These are phyloP conservation scores for Ericerus pela DNA, from an alignment of 1,140 invertebrate species.

Conservation along the genomic window DNA sequence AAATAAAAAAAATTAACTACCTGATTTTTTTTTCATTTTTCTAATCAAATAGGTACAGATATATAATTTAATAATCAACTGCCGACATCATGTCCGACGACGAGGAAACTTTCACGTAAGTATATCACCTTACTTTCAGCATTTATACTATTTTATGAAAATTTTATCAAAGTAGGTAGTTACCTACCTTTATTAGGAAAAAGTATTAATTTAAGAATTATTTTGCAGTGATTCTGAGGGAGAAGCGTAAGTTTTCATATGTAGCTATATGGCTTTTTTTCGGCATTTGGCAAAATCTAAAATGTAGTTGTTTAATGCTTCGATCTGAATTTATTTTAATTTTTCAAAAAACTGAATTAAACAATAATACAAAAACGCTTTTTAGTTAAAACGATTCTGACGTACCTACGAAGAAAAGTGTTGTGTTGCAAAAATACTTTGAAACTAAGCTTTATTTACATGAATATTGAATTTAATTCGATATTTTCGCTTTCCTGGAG, in stretches of 20 bases:
- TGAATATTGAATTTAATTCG: too few relatives aligned
- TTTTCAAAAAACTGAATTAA: background rate
- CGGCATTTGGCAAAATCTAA: background rate
- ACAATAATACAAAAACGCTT: background rate
- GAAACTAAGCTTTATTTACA: too few relatives aligned
- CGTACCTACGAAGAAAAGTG: background rate
- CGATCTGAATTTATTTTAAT: background rate
- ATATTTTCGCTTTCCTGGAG: too few relatives aligned
- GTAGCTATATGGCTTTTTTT: constrained; percentile 9
- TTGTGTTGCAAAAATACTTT: too few relatives aligned
- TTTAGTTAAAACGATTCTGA: background rate
- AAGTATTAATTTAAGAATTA: constrained; percentile 1
- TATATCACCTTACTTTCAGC: background rate
- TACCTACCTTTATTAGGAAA: background rate
- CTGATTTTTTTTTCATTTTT: background rate
- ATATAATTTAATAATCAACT: background rate
- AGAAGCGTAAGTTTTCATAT: constrained; percentile 23
- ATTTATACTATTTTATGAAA: background rate
- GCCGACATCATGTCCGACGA: constrained; percentile 16
- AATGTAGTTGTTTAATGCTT: background rate
- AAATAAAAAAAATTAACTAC: background rate
- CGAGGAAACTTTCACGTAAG: constrained; percentile 18
- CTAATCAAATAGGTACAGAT: background rate
- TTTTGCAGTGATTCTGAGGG: constrained; percentile 24
- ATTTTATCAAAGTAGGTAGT: background rate